Evolutionary conservation across 2,113 vertebrate species (phyloP).

Genomic region (Heterochromis multidens): DNA sequence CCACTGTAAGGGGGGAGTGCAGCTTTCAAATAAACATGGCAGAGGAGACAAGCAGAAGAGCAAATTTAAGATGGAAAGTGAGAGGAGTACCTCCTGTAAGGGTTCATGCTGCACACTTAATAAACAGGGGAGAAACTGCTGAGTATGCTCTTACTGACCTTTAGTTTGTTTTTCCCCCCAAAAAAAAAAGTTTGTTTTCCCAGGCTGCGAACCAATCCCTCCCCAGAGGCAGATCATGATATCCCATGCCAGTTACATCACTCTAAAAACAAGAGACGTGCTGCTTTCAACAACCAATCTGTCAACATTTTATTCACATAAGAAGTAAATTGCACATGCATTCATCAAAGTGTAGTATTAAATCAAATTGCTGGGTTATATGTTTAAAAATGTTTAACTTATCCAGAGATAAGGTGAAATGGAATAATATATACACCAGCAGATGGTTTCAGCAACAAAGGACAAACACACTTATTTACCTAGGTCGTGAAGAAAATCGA

Average conservation of each 20-base stretch:
- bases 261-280: neutral
- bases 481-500: neutral
- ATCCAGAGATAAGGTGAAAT: neutral
- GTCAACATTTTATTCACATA: neutral
- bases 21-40: neutral
- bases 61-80: neutral
- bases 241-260: neutral
- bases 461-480: neutral
- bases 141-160: neutral
- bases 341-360: neutral
- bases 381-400: neutral
- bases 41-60: rapidly evolving
- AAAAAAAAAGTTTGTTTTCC: neutral
- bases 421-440: neutral
- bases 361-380: neutral
- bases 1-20: too few relatives aligned
- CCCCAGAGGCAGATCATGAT: neutral
- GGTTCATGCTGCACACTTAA: neutral
- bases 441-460: neutral
- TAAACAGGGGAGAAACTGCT: neutral
- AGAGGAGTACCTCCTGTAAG: neutral
- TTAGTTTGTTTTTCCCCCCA: too few relatives aligned
- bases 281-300: neutral
- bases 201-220: neutral
- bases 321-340: neutral